Evolutionary conservation across 37 sponge, comb jelly and placozoan species (phyloP), one percentile per base, ranked within the genome.

Genomic region (Ephydatia muelleri): DNA sequence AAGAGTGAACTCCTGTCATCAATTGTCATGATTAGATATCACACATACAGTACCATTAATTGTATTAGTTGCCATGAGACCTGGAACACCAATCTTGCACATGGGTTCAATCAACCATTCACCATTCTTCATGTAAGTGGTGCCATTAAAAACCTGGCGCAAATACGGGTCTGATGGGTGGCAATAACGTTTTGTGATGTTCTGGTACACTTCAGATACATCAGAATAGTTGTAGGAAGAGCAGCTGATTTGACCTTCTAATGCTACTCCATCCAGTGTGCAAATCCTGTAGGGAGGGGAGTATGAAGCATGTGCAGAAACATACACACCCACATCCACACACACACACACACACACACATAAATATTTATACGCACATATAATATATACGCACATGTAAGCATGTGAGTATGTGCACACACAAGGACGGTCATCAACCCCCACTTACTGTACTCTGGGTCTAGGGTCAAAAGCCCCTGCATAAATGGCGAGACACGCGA

Each of bases 401-500:
- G n/a, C n/a, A n/a, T n/a, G n/a, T n/a, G n/a, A n/a, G n/a, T n/a
- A n/a, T n/a, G n/a, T n/a, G n/a, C n/a, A n/a, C n/a, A n/a, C n/a
- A n/a, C n/a, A n/a, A n/a, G n/a, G n/a, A n/a, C n/a, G n/a, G n/a
- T n/a, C 57, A 13, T 14, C 9, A 5, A 57, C 9, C 16, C 57
- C 6, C 1, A 78, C 88, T 82, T 37, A 93, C 94, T 29, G 14
- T 34, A 72, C 79, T 49, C 91, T 36, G 1, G 72, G 38, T 2
- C 37, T 72, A 25, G 94, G 87, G 39, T 88, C 80, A 49, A 95
- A 81, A 2, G 92, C 87, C 48, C 99, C 99, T 35, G 91, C 83
- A 75, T 95, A 99, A 38, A 99, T 99, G 64, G 95, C 92, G 28
- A 91, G 80, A 27, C 96, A 93, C 25, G 99, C 97, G 3, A 99